phyloP scores from a whole-genome alignment of 2,888 invertebrate species.

The Sylvicola cinctus region DNA sequence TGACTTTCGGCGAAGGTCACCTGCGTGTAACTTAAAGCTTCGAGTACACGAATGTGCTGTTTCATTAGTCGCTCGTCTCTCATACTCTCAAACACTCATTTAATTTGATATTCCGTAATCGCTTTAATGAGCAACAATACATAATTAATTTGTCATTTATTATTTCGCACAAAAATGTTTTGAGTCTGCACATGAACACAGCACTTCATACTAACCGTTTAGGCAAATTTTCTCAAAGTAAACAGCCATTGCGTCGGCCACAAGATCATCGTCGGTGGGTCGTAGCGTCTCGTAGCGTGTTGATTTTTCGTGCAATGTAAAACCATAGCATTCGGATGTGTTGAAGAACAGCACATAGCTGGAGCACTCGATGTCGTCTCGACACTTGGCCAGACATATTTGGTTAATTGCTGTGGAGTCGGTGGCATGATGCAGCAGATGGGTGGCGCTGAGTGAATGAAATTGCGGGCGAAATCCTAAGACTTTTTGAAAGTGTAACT shows the following conservation, averaged over 20 bases:
- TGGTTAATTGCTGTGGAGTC: conserved; percentile 11
- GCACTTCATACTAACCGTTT: conserved; percentile 14
- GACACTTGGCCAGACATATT: conserved; percentile 18
- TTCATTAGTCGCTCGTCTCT: not conserved
- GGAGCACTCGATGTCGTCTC: conserved; percentile 19
- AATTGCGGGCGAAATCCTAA: conserved; percentile 20
- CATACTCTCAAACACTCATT: no score
- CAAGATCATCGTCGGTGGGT: conserved; percentile 14
- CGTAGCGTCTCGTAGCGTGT: conserved; percentile 14
- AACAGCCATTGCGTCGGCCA: conserved; percentile 20
- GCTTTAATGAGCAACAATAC: no score
- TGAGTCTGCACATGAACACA: not conserved
- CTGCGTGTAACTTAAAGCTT: no score
- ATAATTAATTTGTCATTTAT: not conserved
- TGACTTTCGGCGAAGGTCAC: no score
- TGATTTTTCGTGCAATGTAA: conserved; percentile 17
- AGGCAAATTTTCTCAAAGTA: conserved; percentile 23
- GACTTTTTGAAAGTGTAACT: conserved; percentile 23
- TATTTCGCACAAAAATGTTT: not conserved
- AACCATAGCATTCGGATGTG: conserved; percentile 20
- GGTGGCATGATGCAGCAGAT: conserved; percentile 1
- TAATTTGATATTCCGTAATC: no score
- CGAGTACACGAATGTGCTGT: not conserved
- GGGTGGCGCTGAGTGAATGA: conserved; percentile 2
- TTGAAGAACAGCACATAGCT: conserved; percentile 21